A percentile compares a stretch with the other conserved stretches of the same genome.
Evolutionary conservation across 2,797 vertebrate species (phyloP).

Genomic region (Adrianichthys oophorus): DNA sequence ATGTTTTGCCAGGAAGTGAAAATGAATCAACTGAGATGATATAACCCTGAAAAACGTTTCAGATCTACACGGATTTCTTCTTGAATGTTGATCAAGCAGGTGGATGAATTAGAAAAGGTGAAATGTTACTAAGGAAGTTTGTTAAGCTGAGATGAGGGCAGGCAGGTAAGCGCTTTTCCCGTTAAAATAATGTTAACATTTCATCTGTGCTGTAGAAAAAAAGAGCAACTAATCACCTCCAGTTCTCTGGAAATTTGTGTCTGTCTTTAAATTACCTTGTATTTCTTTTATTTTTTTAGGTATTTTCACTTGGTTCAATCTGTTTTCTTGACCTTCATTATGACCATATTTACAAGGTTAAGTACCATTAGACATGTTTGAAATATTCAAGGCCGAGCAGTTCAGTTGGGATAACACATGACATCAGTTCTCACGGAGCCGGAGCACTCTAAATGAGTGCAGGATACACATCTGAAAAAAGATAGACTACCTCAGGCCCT

Average conservation of each 20-base stretch:
- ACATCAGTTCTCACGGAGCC: neutral
- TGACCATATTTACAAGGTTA: neutral
- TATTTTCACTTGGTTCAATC: neutral
- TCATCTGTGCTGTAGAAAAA: conserved; percentile 8
- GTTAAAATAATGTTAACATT: conserved; percentile 55
- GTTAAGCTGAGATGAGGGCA: conserved; percentile 41
- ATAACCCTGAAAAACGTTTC: conserved; percentile 7
- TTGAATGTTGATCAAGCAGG: conserved; percentile 31
- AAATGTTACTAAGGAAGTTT: conserved; percentile 51
- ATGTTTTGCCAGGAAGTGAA: conserved; percentile 13
- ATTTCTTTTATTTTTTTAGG: neutral
- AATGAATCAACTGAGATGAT: conserved; percentile 1
- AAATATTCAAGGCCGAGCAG: neutral
- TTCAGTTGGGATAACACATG: neutral
- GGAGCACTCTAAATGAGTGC: neutral
- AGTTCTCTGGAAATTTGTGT: neutral
- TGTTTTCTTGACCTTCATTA: neutral
- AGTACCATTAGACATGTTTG: neutral
- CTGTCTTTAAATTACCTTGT: neutral
- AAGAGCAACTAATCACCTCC: neutral
- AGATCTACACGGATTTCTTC: conserved; percentile 12
- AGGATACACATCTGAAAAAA: neutral
- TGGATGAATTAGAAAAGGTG: conserved; percentile 23
- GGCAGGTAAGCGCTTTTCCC: conserved; percentile 33
- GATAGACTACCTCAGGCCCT: conserved; percentile 1